Evolutionary conservation across 1,140 invertebrate species (phyloP), one percentile per base, ranked within the genome.

Genomic region (Parasteatoda tepidariorum): DNA sequence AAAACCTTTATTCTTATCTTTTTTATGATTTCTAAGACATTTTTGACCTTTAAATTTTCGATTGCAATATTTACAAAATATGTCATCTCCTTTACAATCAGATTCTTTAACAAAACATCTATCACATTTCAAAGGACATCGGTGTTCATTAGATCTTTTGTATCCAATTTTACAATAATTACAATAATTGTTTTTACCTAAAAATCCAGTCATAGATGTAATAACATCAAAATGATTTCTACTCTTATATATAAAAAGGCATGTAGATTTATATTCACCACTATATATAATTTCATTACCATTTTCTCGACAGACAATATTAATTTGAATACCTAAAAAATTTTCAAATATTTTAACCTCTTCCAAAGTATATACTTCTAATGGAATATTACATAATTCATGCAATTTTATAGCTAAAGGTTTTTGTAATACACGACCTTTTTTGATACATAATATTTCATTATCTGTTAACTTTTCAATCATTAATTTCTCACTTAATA

Each of bases 281-380:
- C 3, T 55, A 55, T 55, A 71, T 22, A 55, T 18, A 15, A 2
- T 71, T 54, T 71, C 41, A 31, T 71, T 71, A 31, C 22, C 24
- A 55, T 71, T 71, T n/a, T 71, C 41, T 71, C 67, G 28, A 55
- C 13, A 71, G n/a, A 71, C 38, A n/a, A 71, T 31, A 30, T 7
- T 71, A 6, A 68, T 71, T 31, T 55, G 41, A 55, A 71, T 55
- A 71, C 41, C 38, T 55, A 71, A 31, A 33, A 71, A 71, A 18
- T 55, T n/a, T 55, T 71, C 48, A 30, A 71, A 30, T n/a, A 4
- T 2, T 71, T 71, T 71, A 5, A 70, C 38, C 6, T 71, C 7
- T 0, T 55, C 48, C n/a, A 55, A 54, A 31, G 3, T 55, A 30
- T 1, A 71, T 9, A 71, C 6, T 22, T 71, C 68, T 22, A 54